Evolutionary conservation across 2,888 invertebrate species (phyloP).

Genomic region (Ischnura elegans): DNA sequence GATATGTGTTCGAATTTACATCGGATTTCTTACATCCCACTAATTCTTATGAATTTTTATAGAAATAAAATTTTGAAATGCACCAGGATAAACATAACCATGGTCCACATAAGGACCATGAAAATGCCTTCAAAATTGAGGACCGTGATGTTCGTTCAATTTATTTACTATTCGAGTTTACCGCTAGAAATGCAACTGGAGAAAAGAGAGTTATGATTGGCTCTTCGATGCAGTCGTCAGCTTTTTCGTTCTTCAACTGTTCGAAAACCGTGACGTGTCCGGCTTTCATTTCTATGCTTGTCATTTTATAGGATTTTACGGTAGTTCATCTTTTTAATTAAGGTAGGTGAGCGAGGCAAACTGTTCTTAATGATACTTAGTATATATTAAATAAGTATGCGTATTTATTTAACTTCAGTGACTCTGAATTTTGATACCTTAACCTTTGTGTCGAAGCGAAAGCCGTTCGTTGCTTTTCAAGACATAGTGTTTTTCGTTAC

Average conservation of each 20-base stretch:
- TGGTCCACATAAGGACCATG: too few species aligned
- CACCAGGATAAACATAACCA: too few species aligned
- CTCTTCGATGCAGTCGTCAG: not conserved
- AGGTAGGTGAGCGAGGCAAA: not conserved
- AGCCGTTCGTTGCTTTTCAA: not conserved
- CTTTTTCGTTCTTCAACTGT: slow-evolving; percentile 33
- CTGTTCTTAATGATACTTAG: too few species aligned
- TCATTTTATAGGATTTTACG: not conserved
- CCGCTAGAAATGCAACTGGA: too few species aligned
- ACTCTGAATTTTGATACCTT: not conserved
- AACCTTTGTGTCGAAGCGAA: not conserved
- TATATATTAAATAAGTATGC: not conserved
- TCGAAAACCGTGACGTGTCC: slow-evolving; percentile 47
- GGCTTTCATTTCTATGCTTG: slow-evolving; percentile 33
- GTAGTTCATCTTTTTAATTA: not conserved
- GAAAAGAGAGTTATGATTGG: too few species aligned
- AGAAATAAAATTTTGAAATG: too few species aligned
- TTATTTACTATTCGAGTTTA: too few species aligned
- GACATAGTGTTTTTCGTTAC: not conserved
- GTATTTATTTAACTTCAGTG: not conserved
- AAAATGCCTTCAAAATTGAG: too few species aligned
- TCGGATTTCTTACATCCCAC: too few species aligned
- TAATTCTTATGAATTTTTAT: too few species aligned
- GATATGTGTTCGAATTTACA: too few species aligned
- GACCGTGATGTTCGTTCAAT: too few species aligned